A percentile compares a stretch with the other conserved stretches of the same genome.
phyloP scores from a whole-genome alignment of 2,797 vertebrate genomes.

The Parauchenoglanis ngamensis region DNA sequence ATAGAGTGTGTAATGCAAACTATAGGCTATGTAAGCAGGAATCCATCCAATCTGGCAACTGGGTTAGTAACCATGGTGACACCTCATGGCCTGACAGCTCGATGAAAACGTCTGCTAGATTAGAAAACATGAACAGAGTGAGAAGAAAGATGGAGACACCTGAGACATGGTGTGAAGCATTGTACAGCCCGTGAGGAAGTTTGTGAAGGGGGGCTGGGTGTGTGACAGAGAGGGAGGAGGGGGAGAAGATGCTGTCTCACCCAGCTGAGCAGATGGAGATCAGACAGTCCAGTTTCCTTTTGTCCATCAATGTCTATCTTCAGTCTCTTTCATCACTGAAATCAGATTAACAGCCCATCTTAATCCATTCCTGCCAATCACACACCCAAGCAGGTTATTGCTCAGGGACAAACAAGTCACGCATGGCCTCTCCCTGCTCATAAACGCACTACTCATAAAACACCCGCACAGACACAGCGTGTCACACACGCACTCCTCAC shows the following conservation, averaged over 20 bases:
- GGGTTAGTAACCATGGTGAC: conserved; percentile 53
- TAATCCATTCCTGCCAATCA: conserved; percentile 12
- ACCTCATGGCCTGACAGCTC: conserved; percentile 62
- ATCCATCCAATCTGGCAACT: conserved; percentile 25
- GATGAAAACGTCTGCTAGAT: conserved; percentile 42
- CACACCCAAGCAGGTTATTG: conserved; percentile 1
- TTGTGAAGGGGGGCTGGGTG: background rate
- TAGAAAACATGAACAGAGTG: conserved; percentile 7
- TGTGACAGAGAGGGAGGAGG: conserved; percentile 18
- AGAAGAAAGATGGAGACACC: conserved; percentile 17
- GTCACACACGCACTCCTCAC: background rate
- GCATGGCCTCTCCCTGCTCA: background rate
- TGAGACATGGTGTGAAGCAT: conserved; percentile 1
- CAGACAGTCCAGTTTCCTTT: conserved; percentile 37
- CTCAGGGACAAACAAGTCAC: conserved; percentile 14
- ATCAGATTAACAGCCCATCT: conserved; percentile 73
- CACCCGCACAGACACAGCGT: background rate
- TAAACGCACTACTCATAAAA: background rate
- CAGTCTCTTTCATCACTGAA: conserved; percentile 59
- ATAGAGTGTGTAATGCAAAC: background rate
- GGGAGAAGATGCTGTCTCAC: conserved; percentile 38
- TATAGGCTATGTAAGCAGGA: background rate
- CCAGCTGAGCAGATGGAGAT: conserved; percentile 47
- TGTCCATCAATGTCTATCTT: conserved; percentile 18
- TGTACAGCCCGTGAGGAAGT: background rate